A percentile compares a stretch with the other conserved stretches of the same genome.
Evolutionary conservation across 2,888 invertebrate genomes (phyloP).

Genomic region (Amblyteles armatorius): DNA sequence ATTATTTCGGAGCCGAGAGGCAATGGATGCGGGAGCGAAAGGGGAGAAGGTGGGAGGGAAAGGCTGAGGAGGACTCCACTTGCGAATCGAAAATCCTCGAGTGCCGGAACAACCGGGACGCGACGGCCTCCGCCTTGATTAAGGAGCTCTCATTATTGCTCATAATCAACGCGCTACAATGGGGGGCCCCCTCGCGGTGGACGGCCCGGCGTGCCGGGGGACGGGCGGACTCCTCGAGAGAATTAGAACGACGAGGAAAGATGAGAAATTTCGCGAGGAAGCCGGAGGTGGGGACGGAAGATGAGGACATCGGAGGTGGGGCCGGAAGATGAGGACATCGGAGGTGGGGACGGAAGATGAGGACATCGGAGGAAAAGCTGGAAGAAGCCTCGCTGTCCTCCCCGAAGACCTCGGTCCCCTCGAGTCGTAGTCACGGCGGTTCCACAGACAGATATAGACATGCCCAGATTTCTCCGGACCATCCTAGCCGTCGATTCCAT

Average conservation of each 20-base stretch:
- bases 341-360: conserved; percentile 5
- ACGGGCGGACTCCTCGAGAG: conserved; percentile 31
- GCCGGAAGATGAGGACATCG: not conserved
- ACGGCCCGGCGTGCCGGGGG: not conserved
- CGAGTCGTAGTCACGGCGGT: not conserved
- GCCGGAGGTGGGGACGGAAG: conserved; percentile 1
- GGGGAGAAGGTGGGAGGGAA: conserved; percentile 76
- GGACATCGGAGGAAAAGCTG: conserved; percentile 4
- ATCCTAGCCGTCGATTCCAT: conserved; percentile 2
- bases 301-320: conserved; percentile 20
- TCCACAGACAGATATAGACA: not conserved
- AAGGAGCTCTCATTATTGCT: conserved; percentile 79
- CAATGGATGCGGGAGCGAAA: conserved; percentile 56
- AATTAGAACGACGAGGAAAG: conserved; percentile 27
- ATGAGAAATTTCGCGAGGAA: conserved; percentile 3
- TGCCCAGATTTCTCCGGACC: not conserved
- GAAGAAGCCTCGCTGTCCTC: not conserved
- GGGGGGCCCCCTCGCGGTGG: conserved; percentile 33
- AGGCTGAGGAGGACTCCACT: conserved; percentile 74
- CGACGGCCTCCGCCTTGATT: conserved; percentile 63
- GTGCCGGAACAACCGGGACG: conserved; percentile 69
- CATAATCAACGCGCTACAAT: conserved; percentile 81
- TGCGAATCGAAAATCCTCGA: conserved; percentile 78
- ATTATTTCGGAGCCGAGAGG: conserved; percentile 77
- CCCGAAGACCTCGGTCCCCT: not conserved